Base-by-base conservation (phyloP, 2,113 vertebrate genomes). In the Ceyx margarethae region DNA sequence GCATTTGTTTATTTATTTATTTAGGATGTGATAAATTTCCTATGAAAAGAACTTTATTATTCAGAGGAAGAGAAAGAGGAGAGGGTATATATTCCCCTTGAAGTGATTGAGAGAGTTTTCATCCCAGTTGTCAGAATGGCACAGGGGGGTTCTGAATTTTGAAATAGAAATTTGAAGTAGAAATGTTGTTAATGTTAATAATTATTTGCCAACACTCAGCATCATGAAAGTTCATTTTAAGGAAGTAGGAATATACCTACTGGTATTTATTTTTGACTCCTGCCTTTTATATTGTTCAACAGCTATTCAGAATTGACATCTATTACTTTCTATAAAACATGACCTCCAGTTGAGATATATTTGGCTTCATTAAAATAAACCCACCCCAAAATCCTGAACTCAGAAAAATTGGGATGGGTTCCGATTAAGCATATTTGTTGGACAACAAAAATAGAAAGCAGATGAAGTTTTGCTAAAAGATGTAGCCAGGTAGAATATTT, bases 1-100 rank as follows among this genome's bases (percentile, higher is more conserved):
- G 78, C 0, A 3, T 53, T 91, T 88, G 3, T 53, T 91, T 88
- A 77, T 71, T 92, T 94, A 71, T 88, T 94, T 90, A 76, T 88
- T 90, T 95, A 85, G 62, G 33, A 66, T 89, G 89, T 87, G 74
- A 85, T 93, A 71, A 18, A 23, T 69, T 96, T 91, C 83, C 81
- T 87, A 25, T 61, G 69, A 85, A 35, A 14, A 57, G 62, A 92
- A 84, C 53, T 88, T 88, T 45, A 61, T 86, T 78, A 75, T 68
- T 81, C 35, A 28, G 74, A 93, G 87, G 84, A 91, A 89, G 89
- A 77, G 81, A 89, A 71, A 85, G 22, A 11, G 13, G 15, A 37
- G 21, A 72, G 48, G 11, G 6, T 35, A 17, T 43, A 19, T 40
- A 33, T 15, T 53, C 74, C 57, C 40, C 75, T 45, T 60, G 58